Evolutionary conservation across 2,888 invertebrate genomes (phyloP), one percentile per base, ranked within the genome.

Genomic region (Nematopogon swammerdamellus): DNA sequence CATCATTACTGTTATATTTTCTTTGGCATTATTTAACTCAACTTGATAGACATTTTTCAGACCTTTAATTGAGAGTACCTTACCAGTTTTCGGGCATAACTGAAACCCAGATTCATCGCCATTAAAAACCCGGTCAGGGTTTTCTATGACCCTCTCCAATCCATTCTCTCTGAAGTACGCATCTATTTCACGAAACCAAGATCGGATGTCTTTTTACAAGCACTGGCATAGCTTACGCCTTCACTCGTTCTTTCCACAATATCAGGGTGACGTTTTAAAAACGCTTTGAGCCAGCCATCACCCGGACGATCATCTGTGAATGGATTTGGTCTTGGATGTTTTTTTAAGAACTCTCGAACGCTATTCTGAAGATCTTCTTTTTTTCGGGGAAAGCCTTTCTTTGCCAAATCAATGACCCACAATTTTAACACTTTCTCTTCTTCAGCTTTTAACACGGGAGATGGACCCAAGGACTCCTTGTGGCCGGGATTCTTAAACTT

Each of bases 261-360:
- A 5, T 45, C 16, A 45, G 45, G 45, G 19, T 20, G 45, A 6
- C 19, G n/a, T 20, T 16, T 45, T 19, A 20, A 19, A 18, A 18
- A 50, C 18, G 42, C 49, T 50, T 17, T 52, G 25, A 19, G 42
- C 45, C 17, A 50, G 47, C 50, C 52, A 49, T 49, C 45, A 10
- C 51, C 53, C 29, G 49, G 53, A 11, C 29, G 42, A 45, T 53
- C 52, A 43, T 52, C 47, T 44, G 17, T 43, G 42, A 53, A 53
- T 17, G 42, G 29, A 53, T 52, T 52, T 17, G 51, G 46, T 19
- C 53, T 45, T 36, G 49, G 52, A 48, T 52, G 51, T 45, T 51
- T 45, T 11, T 11, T 36, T 11, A 51, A 30, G 49, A 51, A 46
- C 46, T 53, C 43, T 43, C n/a, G 44, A 6, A 51, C 50, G 45